phyloP scores from a whole-genome alignment of 2,888 invertebrate species.

The Stomorhina lunata region DNA sequence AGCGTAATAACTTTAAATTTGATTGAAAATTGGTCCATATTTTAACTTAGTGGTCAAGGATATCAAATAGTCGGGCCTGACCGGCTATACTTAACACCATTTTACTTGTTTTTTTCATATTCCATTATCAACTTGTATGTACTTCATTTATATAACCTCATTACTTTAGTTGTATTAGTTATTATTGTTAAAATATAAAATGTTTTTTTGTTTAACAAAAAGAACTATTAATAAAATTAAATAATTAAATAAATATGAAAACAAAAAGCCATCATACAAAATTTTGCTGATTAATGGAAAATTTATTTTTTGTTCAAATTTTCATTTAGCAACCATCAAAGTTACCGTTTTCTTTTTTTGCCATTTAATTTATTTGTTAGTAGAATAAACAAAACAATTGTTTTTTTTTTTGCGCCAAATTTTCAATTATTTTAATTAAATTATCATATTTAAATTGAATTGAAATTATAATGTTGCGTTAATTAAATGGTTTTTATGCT shows the following conservation, averaged over 20 bases:
- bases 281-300: constrained; percentile 53
- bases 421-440: constrained; percentile 63
- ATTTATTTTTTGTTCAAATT: constrained; percentile 13
- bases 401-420: not conserved
- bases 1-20: too few relatives aligned
- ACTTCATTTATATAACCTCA: constrained; percentile 47
- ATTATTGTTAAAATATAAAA: constrained; percentile 12
- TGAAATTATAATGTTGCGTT: constrained; percentile 60
- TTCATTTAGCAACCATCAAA: constrained; percentile 29
- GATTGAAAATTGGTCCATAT: too few relatives aligned
- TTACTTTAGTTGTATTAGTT: constrained; percentile 7
- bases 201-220: not conserved
- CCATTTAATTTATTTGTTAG: constrained; percentile 16
- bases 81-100: too few relatives aligned
- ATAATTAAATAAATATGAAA: constrained; percentile 13
- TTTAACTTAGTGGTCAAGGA: too few relatives aligned
- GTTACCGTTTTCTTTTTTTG: not conserved
- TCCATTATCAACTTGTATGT: not conserved
- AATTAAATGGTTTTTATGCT: constrained; percentile 61
- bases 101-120: too few relatives aligned
- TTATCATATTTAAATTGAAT: constrained; percentile 57
- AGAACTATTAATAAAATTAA: not conserved
- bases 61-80: too few relatives aligned
- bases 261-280: constrained; percentile 12
- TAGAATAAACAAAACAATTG: not conserved